Conservation (phyloP, 2,113 vertebrate genomes). For the Spermophilus dauricus region DNA sequence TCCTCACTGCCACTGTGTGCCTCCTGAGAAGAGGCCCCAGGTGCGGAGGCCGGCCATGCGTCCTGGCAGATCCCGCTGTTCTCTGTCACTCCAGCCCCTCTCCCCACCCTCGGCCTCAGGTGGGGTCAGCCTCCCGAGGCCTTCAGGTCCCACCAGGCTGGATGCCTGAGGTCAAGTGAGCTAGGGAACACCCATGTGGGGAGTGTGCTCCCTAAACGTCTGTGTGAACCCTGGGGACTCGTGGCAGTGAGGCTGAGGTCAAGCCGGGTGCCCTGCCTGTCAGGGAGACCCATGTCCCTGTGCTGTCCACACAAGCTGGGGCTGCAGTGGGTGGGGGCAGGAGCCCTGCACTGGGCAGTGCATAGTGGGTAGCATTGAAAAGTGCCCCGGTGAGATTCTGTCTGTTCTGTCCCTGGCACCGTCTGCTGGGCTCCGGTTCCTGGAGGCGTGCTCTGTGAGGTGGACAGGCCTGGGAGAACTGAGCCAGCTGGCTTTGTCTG, state of each 20-base stretch:
- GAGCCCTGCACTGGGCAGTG: not conserved
- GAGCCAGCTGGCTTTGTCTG: too few species aligned
- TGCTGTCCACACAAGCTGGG: not conserved
- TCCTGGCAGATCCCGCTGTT: too few species aligned
- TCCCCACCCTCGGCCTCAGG: not conserved
- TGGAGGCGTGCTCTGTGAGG: not conserved
- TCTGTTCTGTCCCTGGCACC: too few species aligned
- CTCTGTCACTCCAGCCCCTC: too few species aligned
- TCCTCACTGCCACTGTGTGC: not conserved
- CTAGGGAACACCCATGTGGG: rapidly evolving
- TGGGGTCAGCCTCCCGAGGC: not conserved
- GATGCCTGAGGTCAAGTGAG: not conserved
- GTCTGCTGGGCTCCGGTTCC: not conserved
- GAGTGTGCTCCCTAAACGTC: not conserved
- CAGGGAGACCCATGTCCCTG: not conserved
- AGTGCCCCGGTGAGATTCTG: too few species aligned
- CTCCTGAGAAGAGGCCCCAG: not conserved
- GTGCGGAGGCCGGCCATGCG: too few species aligned
- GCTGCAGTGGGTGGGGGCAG: rapidly evolving
- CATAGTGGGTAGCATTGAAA: rapidly evolving
- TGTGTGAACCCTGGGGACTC: rapidly evolving
- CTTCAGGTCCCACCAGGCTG: too few species aligned
- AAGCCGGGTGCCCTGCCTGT: rapidly evolving
- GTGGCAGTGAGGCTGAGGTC: not conserved
- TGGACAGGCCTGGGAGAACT: too few species aligned